Percentiles rank a stretch among this genome's conserved stretches.
Evolutionary conservation across 2,797 vertebrate genomes (phyloP).

Genomic region (Neoniphon sammara): DNA sequence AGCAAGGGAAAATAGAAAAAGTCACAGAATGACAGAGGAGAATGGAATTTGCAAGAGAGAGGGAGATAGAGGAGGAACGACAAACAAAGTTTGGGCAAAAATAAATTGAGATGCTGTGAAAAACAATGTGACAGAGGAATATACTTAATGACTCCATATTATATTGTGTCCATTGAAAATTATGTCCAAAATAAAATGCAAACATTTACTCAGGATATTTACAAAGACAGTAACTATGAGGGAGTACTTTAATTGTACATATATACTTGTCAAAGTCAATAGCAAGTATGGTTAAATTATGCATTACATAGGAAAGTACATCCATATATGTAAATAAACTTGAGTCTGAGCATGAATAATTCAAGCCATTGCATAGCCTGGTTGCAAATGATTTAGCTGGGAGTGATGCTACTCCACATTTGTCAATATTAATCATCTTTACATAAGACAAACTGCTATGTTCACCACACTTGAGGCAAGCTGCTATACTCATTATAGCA

Average conservation of each 20-base stretch:
- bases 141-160: not conserved
- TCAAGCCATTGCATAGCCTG: slow-evolving; percentile 50
- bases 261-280: slow-evolving; percentile 21
- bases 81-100: not conserved
- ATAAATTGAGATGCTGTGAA: not conserved
- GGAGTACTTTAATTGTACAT: slow-evolving; percentile 3
- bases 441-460: slow-evolving; percentile 62
- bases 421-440: slow-evolving; percentile 73
- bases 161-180: not conserved
- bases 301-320: slow-evolving; percentile 35
- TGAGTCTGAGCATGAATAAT: slow-evolving; percentile 67
- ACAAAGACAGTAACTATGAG: slow-evolving; percentile 3
- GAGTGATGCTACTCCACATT: slow-evolving; percentile 68
- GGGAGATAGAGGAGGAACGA: slow-evolving; percentile 14
- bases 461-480: slow-evolving; percentile 63
- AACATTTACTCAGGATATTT: not conserved
- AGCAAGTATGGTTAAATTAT: slow-evolving; percentile 33
- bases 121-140: not conserved
- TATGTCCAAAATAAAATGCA: not conserved
- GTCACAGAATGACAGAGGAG: slow-evolving; percentile 9
- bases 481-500: slow-evolving; percentile 57
- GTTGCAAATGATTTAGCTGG: slow-evolving; percentile 70
- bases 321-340: slow-evolving; percentile 60
- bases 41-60: not conserved
- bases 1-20: not conserved